Conservation (phyloP, 2,113 vertebrate species). For the Gulo gulo region DNA sequence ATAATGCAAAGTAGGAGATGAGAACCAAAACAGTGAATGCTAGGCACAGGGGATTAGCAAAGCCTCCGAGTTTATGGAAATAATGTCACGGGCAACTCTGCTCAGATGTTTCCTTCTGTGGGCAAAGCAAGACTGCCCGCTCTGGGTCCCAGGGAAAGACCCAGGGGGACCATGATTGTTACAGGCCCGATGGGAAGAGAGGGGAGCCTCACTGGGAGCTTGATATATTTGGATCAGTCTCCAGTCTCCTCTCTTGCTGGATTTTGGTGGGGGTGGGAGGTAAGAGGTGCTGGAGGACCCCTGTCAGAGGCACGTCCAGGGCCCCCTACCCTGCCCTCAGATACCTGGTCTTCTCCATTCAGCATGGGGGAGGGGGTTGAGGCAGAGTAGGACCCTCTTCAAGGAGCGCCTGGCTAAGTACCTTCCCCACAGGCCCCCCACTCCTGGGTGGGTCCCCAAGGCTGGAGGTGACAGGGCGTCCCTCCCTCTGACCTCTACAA, state of each 20-base stretch:
- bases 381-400: neutral
- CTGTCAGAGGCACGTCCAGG: neutral
- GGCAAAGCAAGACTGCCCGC: neutral
- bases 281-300: neutral
- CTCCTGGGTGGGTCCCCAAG: neutral
- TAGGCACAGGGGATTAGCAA: neutral
- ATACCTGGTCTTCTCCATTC: neutral
- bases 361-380: fast-evolving
- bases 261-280: too few relatives aligned
- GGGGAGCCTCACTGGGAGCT: neutral
- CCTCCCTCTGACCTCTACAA: neutral
- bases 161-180: neutral
- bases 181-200: neutral
- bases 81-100: neutral
- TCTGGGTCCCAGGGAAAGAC: neutral
- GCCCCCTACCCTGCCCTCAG: neutral
- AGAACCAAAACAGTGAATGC: neutral
- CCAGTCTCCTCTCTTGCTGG: neutral
- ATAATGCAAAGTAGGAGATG: neutral
- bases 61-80: neutral
- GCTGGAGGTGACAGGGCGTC: neutral
- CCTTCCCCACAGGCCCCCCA: neutral
- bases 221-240: neutral
- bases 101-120: neutral
- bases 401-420: neutral